Evolutionary conservation across 2,888 invertebrate genomes (phyloP), one percentile per base, ranked within the genome.

Genomic region (Theretra japonica): DNA sequence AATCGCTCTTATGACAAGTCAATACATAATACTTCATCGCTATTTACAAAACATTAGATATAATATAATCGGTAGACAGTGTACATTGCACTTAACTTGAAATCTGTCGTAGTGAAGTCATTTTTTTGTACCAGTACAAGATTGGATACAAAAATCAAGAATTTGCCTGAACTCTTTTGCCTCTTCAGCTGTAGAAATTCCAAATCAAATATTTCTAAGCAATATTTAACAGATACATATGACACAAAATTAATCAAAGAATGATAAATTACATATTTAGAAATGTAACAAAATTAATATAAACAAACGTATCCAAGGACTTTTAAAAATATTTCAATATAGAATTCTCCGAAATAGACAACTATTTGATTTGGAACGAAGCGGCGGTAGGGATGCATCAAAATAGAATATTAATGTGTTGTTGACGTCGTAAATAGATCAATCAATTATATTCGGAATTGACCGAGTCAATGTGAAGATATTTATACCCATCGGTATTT

Each of bases 321-420:
- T 23, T 25, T 1, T 17, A 25, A 23, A 65, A 48, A 53, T n/a
- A 53, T 53, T 53, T 53, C 15, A 15, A 30, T 19, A 17, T 28
- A 23, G 30, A 41, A 65, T 48, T 21, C 21, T 41, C 41, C 21
- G 21, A 65, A 65, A 65, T 41, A 65, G 21, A 11, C 5, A 41
- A 8, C 41, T 65, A 41, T 65, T 65, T 65, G 33, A 41, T 23
- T 41, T 65, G 62, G 62, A 65, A 62, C 60, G n/a, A n/a, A n/a
- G n/a, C n/a, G 33, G 8, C 6, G 62, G 48, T 48, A 23, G 62
- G 41, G 23, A 65, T 65, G 62, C 41, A 41, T 41, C 23, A 41
- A 62, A 65, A 65, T 41, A 11, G n/a, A 8, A 25, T 25, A 33
- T 11, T 41, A n/a, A 62, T 62, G n/a, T 19, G 11, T 23, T 41